Conservation (phyloP, 2,113 vertebrate species). For the Notothenia rossii region DNA sequence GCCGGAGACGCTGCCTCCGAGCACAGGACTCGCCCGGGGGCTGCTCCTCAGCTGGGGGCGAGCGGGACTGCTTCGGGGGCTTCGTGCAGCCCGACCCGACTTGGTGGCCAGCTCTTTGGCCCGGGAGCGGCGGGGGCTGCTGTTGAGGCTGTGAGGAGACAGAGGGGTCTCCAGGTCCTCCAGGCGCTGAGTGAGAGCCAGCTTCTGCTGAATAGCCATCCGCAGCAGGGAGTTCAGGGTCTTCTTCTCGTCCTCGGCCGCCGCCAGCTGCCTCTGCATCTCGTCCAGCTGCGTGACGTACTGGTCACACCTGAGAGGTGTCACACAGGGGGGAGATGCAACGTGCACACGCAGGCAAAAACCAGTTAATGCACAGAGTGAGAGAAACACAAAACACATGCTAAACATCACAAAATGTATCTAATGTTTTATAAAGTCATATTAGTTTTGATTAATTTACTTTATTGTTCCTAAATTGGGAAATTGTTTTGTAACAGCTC, state of each 20-base stretch:
- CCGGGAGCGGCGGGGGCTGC: conserved; percentile 83
- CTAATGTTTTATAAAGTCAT: too few species aligned
- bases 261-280: conserved; percentile 87
- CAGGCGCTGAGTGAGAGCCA: conserved; percentile 85
- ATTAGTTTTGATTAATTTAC: too few species aligned
- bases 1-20: conserved; percentile 64
- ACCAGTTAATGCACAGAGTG: conserved; percentile 20
- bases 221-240: conserved; percentile 87
- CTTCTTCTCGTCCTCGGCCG: conserved; percentile 88
- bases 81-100: conserved; percentile 78
- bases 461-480: too few species aligned
- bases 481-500: too few species aligned
- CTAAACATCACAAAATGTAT: background rate
- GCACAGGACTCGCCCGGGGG: conserved; percentile 75
- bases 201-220: conserved; percentile 89
- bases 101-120: conserved; percentile 82
- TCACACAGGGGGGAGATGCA: conserved; percentile 36
- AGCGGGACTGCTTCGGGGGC: conserved; percentile 81
- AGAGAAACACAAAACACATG: conserved; percentile 26
- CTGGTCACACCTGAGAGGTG: conserved; percentile 85
- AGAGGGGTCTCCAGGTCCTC: conserved; percentile 88
- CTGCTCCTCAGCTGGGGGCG: conserved; percentile 72
- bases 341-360: conserved; percentile 55
- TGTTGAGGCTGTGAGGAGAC: conserved; percentile 74
- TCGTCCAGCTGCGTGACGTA: conserved; percentile 88